Conservation (phyloP, 2,888 invertebrate species). For the Busseola fusca region DNA sequence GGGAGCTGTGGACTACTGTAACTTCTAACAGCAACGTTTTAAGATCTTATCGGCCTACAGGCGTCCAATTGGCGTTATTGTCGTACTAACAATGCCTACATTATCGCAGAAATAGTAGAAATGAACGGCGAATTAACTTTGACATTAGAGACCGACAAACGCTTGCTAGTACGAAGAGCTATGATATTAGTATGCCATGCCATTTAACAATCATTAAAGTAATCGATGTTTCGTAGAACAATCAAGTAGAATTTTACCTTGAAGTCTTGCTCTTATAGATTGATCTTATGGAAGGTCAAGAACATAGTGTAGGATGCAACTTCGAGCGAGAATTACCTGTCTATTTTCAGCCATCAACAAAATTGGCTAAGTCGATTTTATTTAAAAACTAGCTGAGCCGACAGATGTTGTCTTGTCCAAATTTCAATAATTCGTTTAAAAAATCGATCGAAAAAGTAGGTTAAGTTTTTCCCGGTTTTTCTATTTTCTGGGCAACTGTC, state of each 20-base stretch:
- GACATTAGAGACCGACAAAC: slow-evolving; percentile 44
- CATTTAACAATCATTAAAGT: slow-evolving; percentile 56
- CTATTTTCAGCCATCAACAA: neutral
- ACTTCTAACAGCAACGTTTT: slow-evolving; percentile 9
- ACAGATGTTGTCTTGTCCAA: neutral
- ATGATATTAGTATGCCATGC: slow-evolving; percentile 38
- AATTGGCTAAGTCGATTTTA: neutral
- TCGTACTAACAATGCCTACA: slow-evolving; percentile 34
- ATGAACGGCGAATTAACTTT: slow-evolving; percentile 51
- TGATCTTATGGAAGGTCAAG: slow-evolving; percentile 14
- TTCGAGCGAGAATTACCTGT: neutral
- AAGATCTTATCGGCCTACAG: slow-evolving; percentile 8
- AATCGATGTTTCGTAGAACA: slow-evolving; percentile 50
- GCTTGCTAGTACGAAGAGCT: slow-evolving; percentile 25
- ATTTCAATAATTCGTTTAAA: neutral
- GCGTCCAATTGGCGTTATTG: slow-evolving; percentile 24
- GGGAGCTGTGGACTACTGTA: slow-evolving; percentile 36
- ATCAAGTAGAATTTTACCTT: slow-evolving; percentile 48
- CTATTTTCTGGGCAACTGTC: neutral
- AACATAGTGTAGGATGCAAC: neutral
- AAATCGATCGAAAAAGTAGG: neutral
- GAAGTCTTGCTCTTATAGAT: slow-evolving; percentile 18
- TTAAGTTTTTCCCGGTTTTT: neutral
- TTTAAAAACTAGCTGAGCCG: neutral
- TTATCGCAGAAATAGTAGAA: slow-evolving; percentile 34